These are phyloP conservation scores for Tupaia chinensis DNA, from an alignment of 2,113 vertebrate species.

Conservation along the genomic window DNA sequence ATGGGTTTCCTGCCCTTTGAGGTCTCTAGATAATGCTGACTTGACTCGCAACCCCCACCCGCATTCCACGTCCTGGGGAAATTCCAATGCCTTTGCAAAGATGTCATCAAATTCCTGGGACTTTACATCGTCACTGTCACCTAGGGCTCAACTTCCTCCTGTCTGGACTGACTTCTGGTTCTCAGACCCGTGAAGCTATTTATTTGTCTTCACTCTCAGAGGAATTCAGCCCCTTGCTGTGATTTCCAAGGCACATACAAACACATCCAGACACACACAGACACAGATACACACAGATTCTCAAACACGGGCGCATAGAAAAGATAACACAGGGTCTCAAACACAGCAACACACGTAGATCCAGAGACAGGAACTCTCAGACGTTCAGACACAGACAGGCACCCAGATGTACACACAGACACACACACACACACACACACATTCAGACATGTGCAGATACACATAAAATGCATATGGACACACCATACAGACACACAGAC, in stretches of 20 bases:
- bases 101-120: conserved; percentile 33
- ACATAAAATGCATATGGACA: neutral
- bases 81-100: neutral
- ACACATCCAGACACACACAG: neutral
- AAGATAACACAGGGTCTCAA: too few relatives aligned
- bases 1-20: neutral
- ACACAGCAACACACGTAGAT: neutral
- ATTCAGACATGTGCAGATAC: too few relatives aligned
- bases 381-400: neutral
- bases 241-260: neutral
- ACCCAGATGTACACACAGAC: neutral
- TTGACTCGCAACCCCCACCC: neutral
- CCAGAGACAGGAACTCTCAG: neutral
- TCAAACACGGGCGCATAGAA: neutral
- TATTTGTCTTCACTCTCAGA: neutral
- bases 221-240: neutral
- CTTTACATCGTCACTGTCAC: neutral
- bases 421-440: neutral
- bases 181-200: neutral
- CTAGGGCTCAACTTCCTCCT: neutral
- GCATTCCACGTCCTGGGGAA: conserved; percentile 39
- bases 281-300: neutral
- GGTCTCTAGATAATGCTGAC: neutral
- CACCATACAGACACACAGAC: neutral
- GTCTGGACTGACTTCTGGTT: neutral